phyloP scores from a whole-genome alignment of 2,888 invertebrate species.

The Heliconius ethilla region DNA sequence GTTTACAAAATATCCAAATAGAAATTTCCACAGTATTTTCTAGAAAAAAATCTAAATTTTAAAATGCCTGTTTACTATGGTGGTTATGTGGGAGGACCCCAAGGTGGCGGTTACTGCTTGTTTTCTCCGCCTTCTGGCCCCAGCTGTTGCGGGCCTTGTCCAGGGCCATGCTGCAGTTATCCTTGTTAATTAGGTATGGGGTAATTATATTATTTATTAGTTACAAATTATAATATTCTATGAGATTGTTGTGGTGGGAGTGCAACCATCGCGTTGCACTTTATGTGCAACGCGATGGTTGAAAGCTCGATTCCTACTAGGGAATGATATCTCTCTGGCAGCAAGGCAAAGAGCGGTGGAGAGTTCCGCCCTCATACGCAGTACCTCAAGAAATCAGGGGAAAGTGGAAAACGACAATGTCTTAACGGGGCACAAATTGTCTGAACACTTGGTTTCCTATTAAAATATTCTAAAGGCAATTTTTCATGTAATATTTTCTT shows the following conservation, averaged over 20 bases:
- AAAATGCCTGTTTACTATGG: constrained; percentile 70
- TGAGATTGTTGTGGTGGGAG: too few relatives aligned
- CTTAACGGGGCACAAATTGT: background rate
- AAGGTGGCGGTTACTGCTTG: constrained; percentile 66
- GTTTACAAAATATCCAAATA: background rate
- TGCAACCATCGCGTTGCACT: too few relatives aligned
- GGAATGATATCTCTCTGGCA: background rate
- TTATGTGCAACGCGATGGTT: too few relatives aligned
- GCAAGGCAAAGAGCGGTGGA: background rate
- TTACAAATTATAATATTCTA: too few relatives aligned
- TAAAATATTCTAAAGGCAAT: too few relatives aligned
- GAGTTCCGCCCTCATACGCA: background rate
- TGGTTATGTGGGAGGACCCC: constrained; percentile 68
- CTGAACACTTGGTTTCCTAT: too few relatives aligned
- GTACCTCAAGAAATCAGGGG: background rate
- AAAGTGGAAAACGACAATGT: background rate
- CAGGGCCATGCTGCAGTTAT: constrained; percentile 55
- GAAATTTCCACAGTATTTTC: background rate
- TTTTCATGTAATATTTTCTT: too few relatives aligned
- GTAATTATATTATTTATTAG: too few relatives aligned
- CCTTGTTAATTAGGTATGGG: constrained; percentile 51
- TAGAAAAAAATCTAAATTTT: background rate
- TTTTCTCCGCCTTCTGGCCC: constrained; percentile 57
- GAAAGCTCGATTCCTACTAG: too few relatives aligned
- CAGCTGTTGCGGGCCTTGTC: constrained; percentile 51